These are phyloP conservation scores for Marcusenius ussheri DNA, from an alignment of 2,113 vertebrate genomes.

Conservation along the genomic window DNA sequence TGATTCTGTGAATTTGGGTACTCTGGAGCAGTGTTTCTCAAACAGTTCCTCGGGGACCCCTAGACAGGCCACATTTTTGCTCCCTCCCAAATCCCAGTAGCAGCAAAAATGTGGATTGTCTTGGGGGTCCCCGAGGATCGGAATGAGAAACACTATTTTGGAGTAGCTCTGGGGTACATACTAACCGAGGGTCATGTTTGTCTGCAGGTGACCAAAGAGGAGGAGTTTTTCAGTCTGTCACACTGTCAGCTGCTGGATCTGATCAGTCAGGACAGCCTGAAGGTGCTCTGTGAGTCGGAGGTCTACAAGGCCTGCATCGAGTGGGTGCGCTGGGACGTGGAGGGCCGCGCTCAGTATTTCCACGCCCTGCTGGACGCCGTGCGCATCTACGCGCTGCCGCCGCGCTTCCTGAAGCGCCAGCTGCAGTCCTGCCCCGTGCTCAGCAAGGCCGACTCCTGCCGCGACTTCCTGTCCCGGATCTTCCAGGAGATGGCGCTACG, in stretches of 20 bases:
- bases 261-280: constrained; percentile 71
- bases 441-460: constrained; percentile 69
- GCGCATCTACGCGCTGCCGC: constrained; percentile 67
- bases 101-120: background rate
- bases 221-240: constrained; percentile 69
- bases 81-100: background rate
- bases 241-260: constrained; percentile 73
- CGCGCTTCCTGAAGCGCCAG: constrained; percentile 70
- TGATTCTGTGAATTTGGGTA: background rate
- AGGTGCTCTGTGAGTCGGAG: constrained; percentile 72
- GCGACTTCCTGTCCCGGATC: constrained; percentile 70
- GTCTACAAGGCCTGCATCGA: constrained; percentile 73
- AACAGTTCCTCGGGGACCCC: background rate
- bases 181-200: background rate
- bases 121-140: background rate
- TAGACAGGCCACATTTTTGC: background rate
- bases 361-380: constrained; percentile 70
- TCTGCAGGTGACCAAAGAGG: constrained; percentile 66
- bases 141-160: background rate
- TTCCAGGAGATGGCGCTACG: constrained; percentile 72
- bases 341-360: constrained; percentile 63
- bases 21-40: background rate
- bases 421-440: constrained; percentile 70
- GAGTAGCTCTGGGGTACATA: background rate
- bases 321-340: constrained; percentile 68